Conservation (phyloP, 92 coral and sea anemone species). For the Palythoa grandiflora region DNA sequence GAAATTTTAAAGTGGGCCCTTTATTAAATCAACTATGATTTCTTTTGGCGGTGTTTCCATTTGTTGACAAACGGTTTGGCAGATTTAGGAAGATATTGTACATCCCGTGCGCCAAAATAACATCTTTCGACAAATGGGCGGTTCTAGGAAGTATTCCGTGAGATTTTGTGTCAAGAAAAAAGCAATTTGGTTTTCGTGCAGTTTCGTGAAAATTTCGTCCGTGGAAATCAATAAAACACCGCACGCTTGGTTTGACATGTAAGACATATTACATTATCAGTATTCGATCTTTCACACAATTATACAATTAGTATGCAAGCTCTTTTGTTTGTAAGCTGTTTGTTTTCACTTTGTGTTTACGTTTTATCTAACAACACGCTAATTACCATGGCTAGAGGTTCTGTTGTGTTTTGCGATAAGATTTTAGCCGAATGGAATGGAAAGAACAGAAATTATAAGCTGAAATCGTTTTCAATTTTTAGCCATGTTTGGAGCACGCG, state of each 20-base stretch:
- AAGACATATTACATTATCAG: constrained; percentile 73
- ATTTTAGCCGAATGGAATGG: background rate
- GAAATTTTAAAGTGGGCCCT: constrained; percentile 5
- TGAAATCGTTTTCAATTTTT: constrained; percentile 9
- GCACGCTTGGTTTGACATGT: constrained; percentile 61
- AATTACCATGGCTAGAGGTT: constrained; percentile 52
- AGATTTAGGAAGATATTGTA: constrained; percentile 3
- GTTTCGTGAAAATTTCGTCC: constrained; percentile 9
- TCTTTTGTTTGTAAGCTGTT: constrained; percentile 68
- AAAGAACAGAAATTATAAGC: constrained; percentile 1
- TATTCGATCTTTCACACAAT: constrained; percentile 74
- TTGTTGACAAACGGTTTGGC: constrained; percentile 50
- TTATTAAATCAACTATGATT: constrained; percentile 26
- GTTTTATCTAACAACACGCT: constrained; percentile 73
- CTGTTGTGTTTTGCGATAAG: constrained; percentile 9
- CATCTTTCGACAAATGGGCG: background rate
- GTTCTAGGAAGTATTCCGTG: background rate
- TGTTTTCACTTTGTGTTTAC: constrained; percentile 77
- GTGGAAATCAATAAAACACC: constrained; percentile 55
- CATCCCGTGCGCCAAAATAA: background rate
- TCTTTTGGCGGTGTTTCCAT: constrained; percentile 25
- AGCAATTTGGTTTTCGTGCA: background rate
- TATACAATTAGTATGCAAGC: constrained; percentile 80
- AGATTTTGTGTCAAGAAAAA: background rate
- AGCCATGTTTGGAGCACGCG: background rate